Conservation (phyloP, 2,797 vertebrate genomes). For the Xenentodon cancila region DNA sequence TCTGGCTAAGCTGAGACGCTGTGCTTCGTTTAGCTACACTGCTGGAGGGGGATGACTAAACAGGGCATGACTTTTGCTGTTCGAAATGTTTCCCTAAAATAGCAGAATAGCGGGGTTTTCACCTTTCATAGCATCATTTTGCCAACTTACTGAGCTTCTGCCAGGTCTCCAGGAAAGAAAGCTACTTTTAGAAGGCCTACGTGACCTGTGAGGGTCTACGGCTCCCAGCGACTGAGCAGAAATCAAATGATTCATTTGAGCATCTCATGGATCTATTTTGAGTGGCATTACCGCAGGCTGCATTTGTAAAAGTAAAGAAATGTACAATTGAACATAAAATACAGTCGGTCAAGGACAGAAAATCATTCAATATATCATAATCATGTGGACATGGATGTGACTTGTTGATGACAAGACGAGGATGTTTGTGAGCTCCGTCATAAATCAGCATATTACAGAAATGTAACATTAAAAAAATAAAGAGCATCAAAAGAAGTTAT, state of each 20-base stretch:
- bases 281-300: too few relatives aligned
- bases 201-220: slow-evolving; percentile 10
- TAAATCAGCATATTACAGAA: too few relatives aligned
- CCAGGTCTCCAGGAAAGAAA: slow-evolving; percentile 35
- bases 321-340: too few relatives aligned
- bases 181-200: slow-evolving; percentile 28
- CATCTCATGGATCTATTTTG: slow-evolving; percentile 5
- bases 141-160: slow-evolving; percentile 46
- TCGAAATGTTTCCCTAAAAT: slow-evolving; percentile 43
- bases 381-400: too few relatives aligned
- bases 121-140: slow-evolving; percentile 28
- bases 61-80: slow-evolving; percentile 41
- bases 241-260: slow-evolving; percentile 32
- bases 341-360: too few relatives aligned
- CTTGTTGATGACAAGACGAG: too few relatives aligned
- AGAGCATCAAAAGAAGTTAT: too few relatives aligned
- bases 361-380: too few relatives aligned
- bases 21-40: slow-evolving; percentile 39
- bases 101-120: slow-evolving; percentile 24
- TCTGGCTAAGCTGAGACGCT: slow-evolving; percentile 53
- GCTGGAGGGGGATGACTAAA: slow-evolving; percentile 62
- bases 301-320: too few relatives aligned
- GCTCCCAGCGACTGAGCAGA: slow-evolving; percentile 13
- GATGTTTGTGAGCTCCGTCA: too few relatives aligned
- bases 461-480: too few relatives aligned